Percentiles rank a stretch among this genome's conserved stretches.
These are phyloP conservation scores for Caracal caracal DNA, from an alignment of 2,113 vertebrate genomes.

Conservation along the genomic window DNA sequence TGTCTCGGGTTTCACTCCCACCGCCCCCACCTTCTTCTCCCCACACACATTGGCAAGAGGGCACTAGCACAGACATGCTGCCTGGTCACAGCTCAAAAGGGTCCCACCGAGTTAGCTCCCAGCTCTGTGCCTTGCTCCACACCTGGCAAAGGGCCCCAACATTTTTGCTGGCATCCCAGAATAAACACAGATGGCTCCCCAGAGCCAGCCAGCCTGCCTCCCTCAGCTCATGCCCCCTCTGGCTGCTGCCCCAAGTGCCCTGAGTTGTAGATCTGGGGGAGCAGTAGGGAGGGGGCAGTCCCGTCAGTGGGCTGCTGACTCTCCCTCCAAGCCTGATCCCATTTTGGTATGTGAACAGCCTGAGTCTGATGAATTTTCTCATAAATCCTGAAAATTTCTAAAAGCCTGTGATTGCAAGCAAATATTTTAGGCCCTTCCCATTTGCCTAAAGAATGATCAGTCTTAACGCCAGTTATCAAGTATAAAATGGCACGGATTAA, in stretches of 20 bases:
- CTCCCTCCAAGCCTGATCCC: not conserved
- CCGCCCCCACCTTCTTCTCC: rapidly evolving
- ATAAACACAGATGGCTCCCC: not conserved
- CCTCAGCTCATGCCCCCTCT: not conserved
- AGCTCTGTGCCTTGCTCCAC: not conserved
- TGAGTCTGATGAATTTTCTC: not conserved
- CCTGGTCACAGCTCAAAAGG: not conserved
- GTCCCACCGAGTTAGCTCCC: not conserved
- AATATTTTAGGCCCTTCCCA: constrained; percentile 10
- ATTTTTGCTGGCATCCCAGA: not conserved
- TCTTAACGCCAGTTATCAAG: not conserved
- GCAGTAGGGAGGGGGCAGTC: too few species aligned
- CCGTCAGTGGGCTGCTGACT: not conserved
- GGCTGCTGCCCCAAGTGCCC: not conserved
- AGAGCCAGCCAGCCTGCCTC: not conserved
- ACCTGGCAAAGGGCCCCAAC: not conserved
- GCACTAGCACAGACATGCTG: not conserved
- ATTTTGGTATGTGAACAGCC: not conserved
- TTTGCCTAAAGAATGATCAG: constrained; percentile 9
- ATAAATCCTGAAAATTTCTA: constrained; percentile 27
- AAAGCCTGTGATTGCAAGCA: not conserved
- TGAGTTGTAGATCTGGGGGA: not conserved
- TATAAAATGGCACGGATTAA: not conserved
- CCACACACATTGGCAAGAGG: not conserved
- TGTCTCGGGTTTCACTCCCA: rapidly evolving